Conservation (phyloP, 2,797 vertebrate species). For the Acipenser oxyrinchus region DNA sequence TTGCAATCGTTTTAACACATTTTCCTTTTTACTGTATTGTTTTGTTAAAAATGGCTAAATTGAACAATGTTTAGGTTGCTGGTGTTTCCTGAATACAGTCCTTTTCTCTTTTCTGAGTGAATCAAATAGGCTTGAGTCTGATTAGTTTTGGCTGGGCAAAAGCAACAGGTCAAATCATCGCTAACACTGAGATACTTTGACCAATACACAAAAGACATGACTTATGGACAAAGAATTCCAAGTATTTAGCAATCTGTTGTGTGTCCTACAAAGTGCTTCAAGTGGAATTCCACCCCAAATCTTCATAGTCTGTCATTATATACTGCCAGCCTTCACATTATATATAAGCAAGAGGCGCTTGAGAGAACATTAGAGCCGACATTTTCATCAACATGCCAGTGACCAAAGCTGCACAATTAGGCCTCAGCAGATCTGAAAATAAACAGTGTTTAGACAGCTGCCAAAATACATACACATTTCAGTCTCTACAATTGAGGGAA, state of each 20-base stretch:
- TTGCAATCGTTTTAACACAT: no score
- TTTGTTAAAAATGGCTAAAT: no score
- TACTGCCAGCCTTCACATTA: conserved; percentile 36
- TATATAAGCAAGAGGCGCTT: conserved; percentile 37
- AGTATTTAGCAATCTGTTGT: conserved; percentile 6
- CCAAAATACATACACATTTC: neutral
- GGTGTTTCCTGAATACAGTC: neutral
- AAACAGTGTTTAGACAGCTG: conserved; percentile 16
- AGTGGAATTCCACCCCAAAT: conserved; percentile 23
- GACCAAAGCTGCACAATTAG: conserved; percentile 2
- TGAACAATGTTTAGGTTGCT: no score
- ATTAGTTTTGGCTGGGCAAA: neutral
- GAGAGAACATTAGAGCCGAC: conserved; percentile 8
- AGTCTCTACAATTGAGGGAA: conserved; percentile 5
- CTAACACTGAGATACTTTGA: neutral
- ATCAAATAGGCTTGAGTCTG: neutral
- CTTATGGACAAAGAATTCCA: neutral
- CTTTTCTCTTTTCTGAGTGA: neutral
- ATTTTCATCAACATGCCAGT: conserved; percentile 13
- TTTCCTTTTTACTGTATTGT: no score
- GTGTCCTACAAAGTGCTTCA: conserved; percentile 15
- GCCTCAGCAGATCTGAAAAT: conserved; percentile 7
- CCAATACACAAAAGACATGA: neutral
- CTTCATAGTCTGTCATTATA: conserved; percentile 28
- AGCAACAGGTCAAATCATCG: conserved; percentile 1